These are phyloP conservation scores for Eudemis profundana DNA, from an alignment of 2,888 invertebrate species.

Conservation along the genomic window DNA sequence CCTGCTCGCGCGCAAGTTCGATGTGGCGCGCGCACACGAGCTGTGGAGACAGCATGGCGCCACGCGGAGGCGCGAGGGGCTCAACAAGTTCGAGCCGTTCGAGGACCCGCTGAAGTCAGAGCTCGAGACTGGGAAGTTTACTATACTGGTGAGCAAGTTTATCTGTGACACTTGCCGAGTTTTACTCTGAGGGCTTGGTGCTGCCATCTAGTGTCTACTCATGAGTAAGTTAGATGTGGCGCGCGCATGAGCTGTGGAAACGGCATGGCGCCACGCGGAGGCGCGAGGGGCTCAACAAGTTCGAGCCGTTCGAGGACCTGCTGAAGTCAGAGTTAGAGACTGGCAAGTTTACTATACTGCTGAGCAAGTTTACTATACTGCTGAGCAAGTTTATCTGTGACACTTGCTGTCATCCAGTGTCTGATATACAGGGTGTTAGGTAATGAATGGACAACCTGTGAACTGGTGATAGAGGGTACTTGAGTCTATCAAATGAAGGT, in stretches of 20 bases:
- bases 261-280: constrained; percentile 96
- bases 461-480: too few species aligned
- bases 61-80: constrained; percentile 94
- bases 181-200: too few species aligned
- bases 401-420: too few species aligned
- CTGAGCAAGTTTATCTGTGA: too few species aligned
- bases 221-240: constrained; percentile 97
- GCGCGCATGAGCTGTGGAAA: constrained; percentile 93
- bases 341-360: constrained; percentile 98
- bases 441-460: too few species aligned
- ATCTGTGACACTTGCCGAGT: too few species aligned
- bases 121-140: constrained; percentile 97
- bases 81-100: constrained; percentile 92
- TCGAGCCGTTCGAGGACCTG: constrained; percentile 93
- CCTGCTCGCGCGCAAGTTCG: constrained; percentile 97
- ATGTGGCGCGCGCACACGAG: constrained; percentile 94
- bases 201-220: too few species aligned
- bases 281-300: constrained; percentile 93
- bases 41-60: constrained; percentile 97
- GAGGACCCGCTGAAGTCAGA: constrained; percentile 94
- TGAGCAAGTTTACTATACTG: too few species aligned
- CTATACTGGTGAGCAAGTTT: constrained; percentile 93
- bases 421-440: too few species aligned
- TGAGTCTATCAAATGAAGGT: too few species aligned
- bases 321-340: constrained; percentile 94